phyloP scores from a whole-genome alignment of 2,797 vertebrate species.

The Enteromius treurensis region DNA sequence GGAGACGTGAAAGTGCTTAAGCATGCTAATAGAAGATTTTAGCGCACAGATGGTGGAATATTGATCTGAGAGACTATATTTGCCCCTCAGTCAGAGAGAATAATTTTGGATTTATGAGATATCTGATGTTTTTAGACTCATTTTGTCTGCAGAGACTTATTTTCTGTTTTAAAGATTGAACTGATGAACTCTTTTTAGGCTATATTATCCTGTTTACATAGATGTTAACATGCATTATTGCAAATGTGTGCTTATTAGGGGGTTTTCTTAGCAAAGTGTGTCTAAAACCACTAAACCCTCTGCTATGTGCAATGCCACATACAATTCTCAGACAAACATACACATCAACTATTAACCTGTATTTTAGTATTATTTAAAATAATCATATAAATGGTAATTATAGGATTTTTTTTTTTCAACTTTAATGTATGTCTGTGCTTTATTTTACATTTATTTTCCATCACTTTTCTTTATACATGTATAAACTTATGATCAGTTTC shows the following conservation, averaged over 20 bases:
- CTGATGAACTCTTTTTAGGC: not conserved
- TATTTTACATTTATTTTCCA: not conserved
- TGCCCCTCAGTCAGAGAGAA: slow-evolving; percentile 21
- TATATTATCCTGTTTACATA: not conserved
- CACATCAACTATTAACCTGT: not conserved
- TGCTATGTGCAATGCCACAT: not conserved
- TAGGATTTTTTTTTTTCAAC: not conserved
- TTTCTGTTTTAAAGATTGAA: slow-evolving; percentile 6
- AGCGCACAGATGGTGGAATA: slow-evolving; percentile 38
- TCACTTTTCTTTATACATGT: not conserved
- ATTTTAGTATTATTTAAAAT: not conserved
- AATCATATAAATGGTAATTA: not conserved
- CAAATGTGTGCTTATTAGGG: not conserved
- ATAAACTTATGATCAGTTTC: not conserved
- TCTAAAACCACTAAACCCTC: not conserved
- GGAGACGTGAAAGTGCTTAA: slow-evolving; percentile 49
- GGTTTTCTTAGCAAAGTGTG: not conserved
- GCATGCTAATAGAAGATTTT: slow-evolving; percentile 27
- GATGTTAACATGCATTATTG: not conserved
- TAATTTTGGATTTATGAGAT: slow-evolving; percentile 22
- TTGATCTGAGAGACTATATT: slow-evolving; percentile 46
- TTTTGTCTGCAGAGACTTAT: not conserved
- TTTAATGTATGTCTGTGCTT: too few species aligned
- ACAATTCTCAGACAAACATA: not conserved
- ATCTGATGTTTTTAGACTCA: not conserved